Base-by-base conservation (phyloP, 2,888 invertebrate genomes). In the Chloroclystis v-ata region DNA sequence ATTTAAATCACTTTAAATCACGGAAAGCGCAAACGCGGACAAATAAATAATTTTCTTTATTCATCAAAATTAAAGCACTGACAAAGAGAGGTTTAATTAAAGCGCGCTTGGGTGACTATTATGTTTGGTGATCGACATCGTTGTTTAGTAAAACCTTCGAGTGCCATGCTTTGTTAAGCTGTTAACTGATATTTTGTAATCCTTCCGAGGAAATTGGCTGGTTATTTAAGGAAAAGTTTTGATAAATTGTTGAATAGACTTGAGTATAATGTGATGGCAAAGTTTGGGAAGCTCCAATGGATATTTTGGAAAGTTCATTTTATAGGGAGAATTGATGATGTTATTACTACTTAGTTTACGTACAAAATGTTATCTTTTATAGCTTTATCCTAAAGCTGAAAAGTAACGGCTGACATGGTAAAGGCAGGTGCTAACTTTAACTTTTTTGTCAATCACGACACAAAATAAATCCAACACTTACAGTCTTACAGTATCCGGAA, bases 31-130 rank as follows among this genome's bases (percentile, higher is more conserved):
- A 71, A 78, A 77, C 78, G 76, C 74, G 71, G 77, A 75, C 78
- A 81, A 81, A 84, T 83, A 83, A 84, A 84, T 84, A 80, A 84
- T 85, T 82, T 83, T 79, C 85, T 84, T 82, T 83, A 85, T 83
- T 84, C 83, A 82, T 87, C 83, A 84, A 84, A 85, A 85, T 84
- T 84, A 85, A 81, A 82, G 78, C 79, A 69, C 80, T 83, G 85
- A 85, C 83, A 85, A 87, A 86, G 81, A 72, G 71, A 60, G 71
- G 60, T 63, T 81, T 83, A 83, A 85, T 85, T 85, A 85, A 83
- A 81, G 75, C 75, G 80, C 75, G 72, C 67, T 67, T 64, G 62
- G 61, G 56, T 59, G 69, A 70, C 71, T 72, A 73, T 71, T 66
- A 63, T 72, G 67, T 64, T 63, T 59, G 65, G 64, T 71, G 74